Evolutionary conservation across 2,797 vertebrate genomes (phyloP).

Genomic region (Gastrophryne carolinensis): DNA sequence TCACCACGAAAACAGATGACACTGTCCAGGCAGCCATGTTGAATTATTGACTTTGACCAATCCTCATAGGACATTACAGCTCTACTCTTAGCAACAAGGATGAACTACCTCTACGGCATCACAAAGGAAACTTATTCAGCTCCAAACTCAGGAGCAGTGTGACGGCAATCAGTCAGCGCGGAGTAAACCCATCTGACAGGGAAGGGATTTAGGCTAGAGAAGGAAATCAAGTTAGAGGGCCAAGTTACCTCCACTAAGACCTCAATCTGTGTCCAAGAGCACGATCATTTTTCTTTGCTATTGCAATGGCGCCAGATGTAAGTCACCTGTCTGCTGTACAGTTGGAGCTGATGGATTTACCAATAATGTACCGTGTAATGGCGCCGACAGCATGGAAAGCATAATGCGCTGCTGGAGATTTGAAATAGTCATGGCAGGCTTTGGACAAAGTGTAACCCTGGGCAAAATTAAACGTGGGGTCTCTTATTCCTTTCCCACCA

Average conservation of each 20-base stretch:
- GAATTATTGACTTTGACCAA: conserved; percentile 12
- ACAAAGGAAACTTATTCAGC: conserved; percentile 11
- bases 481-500: too few species aligned
- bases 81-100: not conserved
- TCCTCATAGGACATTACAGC: not conserved
- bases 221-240: conserved; percentile 19
- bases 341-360: conserved; percentile 23
- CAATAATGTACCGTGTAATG: too few species aligned
- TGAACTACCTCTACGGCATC: not conserved
- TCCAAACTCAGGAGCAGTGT: not conserved
- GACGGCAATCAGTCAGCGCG: conserved; percentile 6
- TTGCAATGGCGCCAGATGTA: conserved; percentile 10
- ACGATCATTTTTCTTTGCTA: conserved; percentile 22
- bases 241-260: conserved; percentile 5
- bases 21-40: conserved; percentile 13
- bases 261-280: conserved; percentile 6
- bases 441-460: too few species aligned
- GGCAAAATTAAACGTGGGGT: too few species aligned
- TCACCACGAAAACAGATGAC: not conserved
- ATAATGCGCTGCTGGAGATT: too few species aligned
- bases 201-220: conserved; percentile 30
- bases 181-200: conserved; percentile 30
- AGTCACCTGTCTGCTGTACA: conserved; percentile 15
- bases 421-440: too few species aligned
- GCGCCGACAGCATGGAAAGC: too few species aligned